These are phyloP conservation scores for Cerastoderma edule DNA, from an alignment of 2,888 invertebrate genomes.

Conservation along the genomic window DNA sequence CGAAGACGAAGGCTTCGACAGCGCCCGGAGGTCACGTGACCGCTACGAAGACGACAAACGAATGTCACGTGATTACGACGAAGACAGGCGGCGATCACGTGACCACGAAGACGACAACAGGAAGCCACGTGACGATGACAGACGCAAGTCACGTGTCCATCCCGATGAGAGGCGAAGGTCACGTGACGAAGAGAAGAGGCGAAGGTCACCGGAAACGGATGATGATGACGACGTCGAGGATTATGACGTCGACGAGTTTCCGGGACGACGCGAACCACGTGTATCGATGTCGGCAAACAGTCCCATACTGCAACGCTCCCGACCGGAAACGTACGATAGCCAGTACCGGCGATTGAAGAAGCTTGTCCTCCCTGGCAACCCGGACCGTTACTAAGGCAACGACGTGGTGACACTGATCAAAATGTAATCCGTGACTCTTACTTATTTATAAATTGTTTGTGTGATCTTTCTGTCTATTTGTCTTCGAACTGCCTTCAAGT, in stretches of 20 bases:
- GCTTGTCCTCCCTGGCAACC: conserved; percentile 42
- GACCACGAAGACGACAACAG: conserved; percentile 1
- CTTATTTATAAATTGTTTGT: no score
- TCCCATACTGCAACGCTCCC: conserved; percentile 37
- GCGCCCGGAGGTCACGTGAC: conserved; percentile 14
- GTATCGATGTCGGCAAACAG: conserved; percentile 37
- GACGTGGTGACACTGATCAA: no score
- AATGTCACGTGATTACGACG: not conserved
- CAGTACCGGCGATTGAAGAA: conserved; percentile 46
- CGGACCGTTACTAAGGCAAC: conserved; percentile 6
- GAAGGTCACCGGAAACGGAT: not conserved
- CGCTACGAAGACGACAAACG: conserved; percentile 8
- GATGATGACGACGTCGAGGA: not conserved
- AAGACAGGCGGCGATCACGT: conserved; percentile 1
- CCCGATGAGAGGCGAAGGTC: conserved; percentile 4
- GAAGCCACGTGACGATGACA: not conserved
- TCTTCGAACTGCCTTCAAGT: no score
- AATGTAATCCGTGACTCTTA: no score
- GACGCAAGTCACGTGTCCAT: not conserved
- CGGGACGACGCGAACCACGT: conserved; percentile 34
- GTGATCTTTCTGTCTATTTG: no score
- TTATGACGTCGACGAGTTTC: not conserved
- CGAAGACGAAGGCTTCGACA: conserved; percentile 15
- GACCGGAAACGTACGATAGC: conserved; percentile 50
- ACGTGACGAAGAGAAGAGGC: not conserved